Evolutionary conservation across 2,888 invertebrate genomes (phyloP), one percentile per base, ranked within the genome.

Genomic region (Perizoma flavofasciatum): DNA sequence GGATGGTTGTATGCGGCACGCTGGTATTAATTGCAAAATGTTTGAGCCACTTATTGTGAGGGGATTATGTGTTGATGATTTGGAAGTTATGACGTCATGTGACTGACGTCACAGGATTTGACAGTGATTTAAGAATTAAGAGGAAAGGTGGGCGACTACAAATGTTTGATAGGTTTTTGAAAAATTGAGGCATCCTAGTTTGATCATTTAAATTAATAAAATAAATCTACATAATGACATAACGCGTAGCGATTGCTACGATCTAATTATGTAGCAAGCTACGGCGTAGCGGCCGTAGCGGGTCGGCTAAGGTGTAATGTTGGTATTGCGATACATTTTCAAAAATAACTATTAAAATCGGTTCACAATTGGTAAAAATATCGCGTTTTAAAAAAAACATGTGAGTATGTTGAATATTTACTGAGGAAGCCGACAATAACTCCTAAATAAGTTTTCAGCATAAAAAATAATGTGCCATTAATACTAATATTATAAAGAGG

Each of bases 41-140:
- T 76, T 79, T 67, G 67, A 79, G 80, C 75, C 73, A 78, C 77
- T 85, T 79, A 78, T 82, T 81, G 78, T 79, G 77, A 79, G 70
- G 74, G 66, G 71, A 74, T 76, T 79, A 76, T 65, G 68, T 53
- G 48, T 43, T 39, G 33, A 60, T 70, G 61, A 70, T 69, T 70
- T 71, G 68, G 73, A 55, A 61, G 60, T 49, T 22, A 44, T 68
- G 68, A 68, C 71, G 62, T 64, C 69, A 52, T 22, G 22, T 22
- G 3, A 37, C 37, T 6, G 7, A 7, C 22, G 50, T 51, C 53
- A 45, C 22, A 22, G 45, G 6, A n/a, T 11, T 2, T 39, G 39
- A 9, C 7, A 7, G 39, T 39, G 39, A 39, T 39, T 6, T 39
- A 39, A 39, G 39, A 9, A 8, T 39, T 22, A 22, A 22, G 22